Conservation (phyloP, 1,140 invertebrate species). For the Lamellibrachia luymesi region DNA sequence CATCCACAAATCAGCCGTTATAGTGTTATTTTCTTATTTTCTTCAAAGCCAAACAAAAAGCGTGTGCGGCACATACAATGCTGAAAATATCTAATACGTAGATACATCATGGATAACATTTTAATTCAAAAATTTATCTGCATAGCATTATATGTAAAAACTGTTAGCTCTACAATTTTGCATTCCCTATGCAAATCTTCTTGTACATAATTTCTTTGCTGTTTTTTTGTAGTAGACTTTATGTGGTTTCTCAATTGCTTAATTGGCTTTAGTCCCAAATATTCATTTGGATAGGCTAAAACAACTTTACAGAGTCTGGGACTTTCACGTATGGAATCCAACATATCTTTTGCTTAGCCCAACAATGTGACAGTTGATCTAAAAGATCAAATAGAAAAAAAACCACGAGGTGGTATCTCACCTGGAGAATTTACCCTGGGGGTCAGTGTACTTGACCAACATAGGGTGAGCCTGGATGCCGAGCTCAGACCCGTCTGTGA, state of each 20-base stretch:
- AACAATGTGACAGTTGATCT: not conserved
- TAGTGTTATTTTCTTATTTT: too few species aligned
- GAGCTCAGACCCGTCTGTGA: slow-evolving; percentile 52
- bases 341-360: not conserved
- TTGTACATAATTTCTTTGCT: too few species aligned
- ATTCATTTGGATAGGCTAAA: not conserved
- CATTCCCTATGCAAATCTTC: too few species aligned
- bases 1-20: too few species aligned
- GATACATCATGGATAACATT: too few species aligned
- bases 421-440: not conserved
- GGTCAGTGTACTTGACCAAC: slow-evolving; percentile 16
- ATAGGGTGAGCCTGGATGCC: slow-evolving; percentile 38
- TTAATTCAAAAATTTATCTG: too few species aligned
- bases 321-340: not conserved
- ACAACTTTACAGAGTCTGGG: not conserved
- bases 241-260: not conserved
- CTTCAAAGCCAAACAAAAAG: too few species aligned
- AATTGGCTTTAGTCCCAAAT: not conserved
- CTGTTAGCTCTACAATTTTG: too few species aligned
- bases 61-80: too few species aligned
- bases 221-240: not conserved
- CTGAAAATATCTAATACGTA: too few species aligned
- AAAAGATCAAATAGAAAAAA: not conserved
- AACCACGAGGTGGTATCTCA: not conserved
- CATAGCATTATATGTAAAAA: too few species aligned